Conservation (phyloP, 2,888 invertebrate genomes). For the Hypsopygia costalis region DNA sequence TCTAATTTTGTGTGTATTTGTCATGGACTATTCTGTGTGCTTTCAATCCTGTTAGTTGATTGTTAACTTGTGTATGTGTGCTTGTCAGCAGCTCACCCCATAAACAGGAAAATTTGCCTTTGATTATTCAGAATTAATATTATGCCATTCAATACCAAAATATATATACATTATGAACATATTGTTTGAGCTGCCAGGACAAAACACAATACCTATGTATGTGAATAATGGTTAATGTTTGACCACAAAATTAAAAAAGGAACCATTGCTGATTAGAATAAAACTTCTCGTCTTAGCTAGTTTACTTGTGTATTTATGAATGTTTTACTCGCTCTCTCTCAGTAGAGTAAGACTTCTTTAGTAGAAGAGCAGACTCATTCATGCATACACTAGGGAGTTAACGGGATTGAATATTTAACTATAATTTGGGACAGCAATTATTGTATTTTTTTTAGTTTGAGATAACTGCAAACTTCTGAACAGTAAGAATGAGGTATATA, state of each 20-base stretch:
- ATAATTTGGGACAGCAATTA: too few relatives aligned
- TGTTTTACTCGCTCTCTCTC: too few relatives aligned
- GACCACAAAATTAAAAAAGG: too few relatives aligned
- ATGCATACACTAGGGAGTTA: too few relatives aligned
- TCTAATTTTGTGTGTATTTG: conserved; percentile 19
- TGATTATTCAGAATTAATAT: background rate
- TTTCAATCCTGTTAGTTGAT: background rate
- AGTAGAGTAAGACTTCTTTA: too few relatives aligned
- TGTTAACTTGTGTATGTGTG: background rate
- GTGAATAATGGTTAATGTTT: too few relatives aligned
- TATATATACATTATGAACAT: background rate
- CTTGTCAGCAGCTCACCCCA: background rate
- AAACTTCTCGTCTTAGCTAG: too few relatives aligned
- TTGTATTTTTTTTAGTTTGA: too few relatives aligned
- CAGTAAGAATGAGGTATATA: conserved; percentile 43
- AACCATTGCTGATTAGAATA: too few relatives aligned
- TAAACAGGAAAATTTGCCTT: background rate
- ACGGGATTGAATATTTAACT: too few relatives aligned
- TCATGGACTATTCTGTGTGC: conserved; percentile 14
- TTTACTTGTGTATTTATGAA: too few relatives aligned
- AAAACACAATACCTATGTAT: conserved; percentile 31
- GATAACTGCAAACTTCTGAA: conserved; percentile 57
- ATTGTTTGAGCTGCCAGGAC: conserved; percentile 47
- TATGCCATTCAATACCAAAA: background rate
- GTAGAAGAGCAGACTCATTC: too few relatives aligned